These are phyloP conservation scores for Hypsibius dujardini DNA, from an alignment of 1,140 invertebrate genomes.

Conservation along the genomic window DNA sequence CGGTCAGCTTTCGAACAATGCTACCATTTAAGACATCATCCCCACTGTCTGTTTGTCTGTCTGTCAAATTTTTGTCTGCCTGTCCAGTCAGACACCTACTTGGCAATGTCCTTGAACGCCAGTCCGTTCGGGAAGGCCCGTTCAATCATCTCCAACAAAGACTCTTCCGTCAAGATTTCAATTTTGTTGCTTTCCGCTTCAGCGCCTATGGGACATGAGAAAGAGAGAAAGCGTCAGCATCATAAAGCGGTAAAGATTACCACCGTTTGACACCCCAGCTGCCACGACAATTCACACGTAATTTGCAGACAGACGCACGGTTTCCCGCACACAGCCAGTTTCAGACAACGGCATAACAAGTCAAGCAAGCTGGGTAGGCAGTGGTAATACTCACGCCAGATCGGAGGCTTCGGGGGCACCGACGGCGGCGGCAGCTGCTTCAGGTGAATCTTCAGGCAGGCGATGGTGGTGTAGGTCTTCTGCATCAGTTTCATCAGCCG, in stretches of 20 bases:
- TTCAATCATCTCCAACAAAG: conserved; percentile 80
- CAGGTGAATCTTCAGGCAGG: conserved; percentile 75
- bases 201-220: conserved; percentile 20
- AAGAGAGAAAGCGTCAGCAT: too few species aligned
- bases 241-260: too few species aligned
- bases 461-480: conserved; percentile 57
- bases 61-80: too few species aligned
- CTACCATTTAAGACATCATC: too few species aligned
- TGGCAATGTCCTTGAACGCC: conserved; percentile 68
- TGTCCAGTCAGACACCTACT: conserved; percentile 47
- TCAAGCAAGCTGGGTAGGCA: background rate
- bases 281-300: conserved; percentile 17
- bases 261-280: too few species aligned
- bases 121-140: conserved; percentile 92
- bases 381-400: conserved; percentile 45
- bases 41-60: too few species aligned
- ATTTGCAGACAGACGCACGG: background rate
- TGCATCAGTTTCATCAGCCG: conserved; percentile 96
- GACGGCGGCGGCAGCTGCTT: conserved; percentile 48
- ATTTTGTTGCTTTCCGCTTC: conserved; percentile 22
- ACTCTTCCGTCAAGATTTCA: conserved; percentile 51
- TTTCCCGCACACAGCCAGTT: too few species aligned
- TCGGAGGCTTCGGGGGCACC: conserved; percentile 37
- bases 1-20: too few species aligned
- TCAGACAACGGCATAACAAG: too few species aligned